Base-by-base conservation (phyloP, 2,888 invertebrate species). In the Apodemia mormo region DNA sequence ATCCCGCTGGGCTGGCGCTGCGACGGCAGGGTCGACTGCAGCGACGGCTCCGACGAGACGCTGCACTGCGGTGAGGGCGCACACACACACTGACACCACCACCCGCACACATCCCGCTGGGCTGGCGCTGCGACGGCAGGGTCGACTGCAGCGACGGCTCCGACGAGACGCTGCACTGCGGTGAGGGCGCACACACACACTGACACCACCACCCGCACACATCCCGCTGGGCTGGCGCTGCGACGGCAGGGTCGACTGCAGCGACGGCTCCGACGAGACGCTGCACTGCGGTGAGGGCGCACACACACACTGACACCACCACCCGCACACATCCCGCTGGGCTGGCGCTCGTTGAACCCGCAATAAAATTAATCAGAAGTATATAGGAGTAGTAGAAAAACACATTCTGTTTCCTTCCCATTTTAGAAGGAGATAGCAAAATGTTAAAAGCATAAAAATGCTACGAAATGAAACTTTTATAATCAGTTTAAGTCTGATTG, bases 201-300 rank as follows among this genome's bases (percentile, higher is more conserved):
- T n/a, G n/a, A n/a, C n/a, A 75, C 40, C 40, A 1, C 40, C 33
- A 33, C 33, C n/a, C n/a, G n/a, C n/a, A n/a, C n/a, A n/a, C n/a
- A n/a, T n/a, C n/a, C n/a, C n/a, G n/a, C n/a, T n/a, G n/a, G n/a
- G n/a, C n/a, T n/a, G n/a, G n/a, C 33, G 33, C 33, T 2, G 33
- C 2, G 94, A 94, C 72, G 96, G 95, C 76, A n/a, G 95, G 96
- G 70, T 97, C 97, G 96, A 97, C 87, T 97, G 97, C 86, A 96
- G 95, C 52, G 97, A 97, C 88, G 94, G 94, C 68, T 94, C 94
- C 68, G 97, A 97, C 87, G 96, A 97, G 83, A 75, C 84, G 3
- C 93, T 61, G 43, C 78, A 75, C 67, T 77, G 76, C 68, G 71
- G 76, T 76, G 65, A 65, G 66, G 9, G 43, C 2, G 10, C 43